Percentiles rank a stretch among this genome's conserved stretches.
Evolutionary conservation across 1,140 invertebrate species (phyloP).

Genomic region (Heliothis virescens): DNA sequence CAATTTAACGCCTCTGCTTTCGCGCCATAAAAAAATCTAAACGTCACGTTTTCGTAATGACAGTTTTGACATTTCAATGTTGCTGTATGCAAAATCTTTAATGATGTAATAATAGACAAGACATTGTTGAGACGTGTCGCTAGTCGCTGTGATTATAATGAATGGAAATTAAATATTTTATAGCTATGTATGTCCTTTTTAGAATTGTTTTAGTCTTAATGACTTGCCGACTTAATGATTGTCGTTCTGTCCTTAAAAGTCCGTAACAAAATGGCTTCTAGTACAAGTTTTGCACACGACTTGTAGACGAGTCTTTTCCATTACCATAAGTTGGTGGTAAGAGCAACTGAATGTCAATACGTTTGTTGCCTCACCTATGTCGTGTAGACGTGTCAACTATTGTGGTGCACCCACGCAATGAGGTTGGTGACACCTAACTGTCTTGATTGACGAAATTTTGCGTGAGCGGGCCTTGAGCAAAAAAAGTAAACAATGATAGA

Average conservation of each 20-base stretch:
- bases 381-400: slow-evolving; percentile 22
- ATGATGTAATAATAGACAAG: background rate
- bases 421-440: slow-evolving; percentile 39
- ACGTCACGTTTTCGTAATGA: slow-evolving; percentile 34
- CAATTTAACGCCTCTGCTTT: slow-evolving; percentile 35
- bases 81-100: slow-evolving; percentile 1
- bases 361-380: slow-evolving; percentile 2
- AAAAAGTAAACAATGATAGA: no score
- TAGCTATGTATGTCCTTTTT: no score
- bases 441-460: slow-evolving; percentile 29
- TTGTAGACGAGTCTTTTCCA: background rate
- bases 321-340: slow-evolving; percentile 10
- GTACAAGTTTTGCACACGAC: background rate
- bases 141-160: no score
- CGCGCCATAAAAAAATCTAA: slow-evolving; percentile 2
- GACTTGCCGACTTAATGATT: no score
- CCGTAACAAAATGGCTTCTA: no score
- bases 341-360: slow-evolving; percentile 21
- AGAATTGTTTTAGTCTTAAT: no score
- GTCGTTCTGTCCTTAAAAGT: no score
- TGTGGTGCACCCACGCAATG: slow-evolving; percentile 30
- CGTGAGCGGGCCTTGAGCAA: background rate
- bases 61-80: slow-evolving; percentile 46
- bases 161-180: no score
- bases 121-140: background rate